Conservation (phyloP, 1,140 invertebrate genomes). For the Cataglyphis hispanica region DNA sequence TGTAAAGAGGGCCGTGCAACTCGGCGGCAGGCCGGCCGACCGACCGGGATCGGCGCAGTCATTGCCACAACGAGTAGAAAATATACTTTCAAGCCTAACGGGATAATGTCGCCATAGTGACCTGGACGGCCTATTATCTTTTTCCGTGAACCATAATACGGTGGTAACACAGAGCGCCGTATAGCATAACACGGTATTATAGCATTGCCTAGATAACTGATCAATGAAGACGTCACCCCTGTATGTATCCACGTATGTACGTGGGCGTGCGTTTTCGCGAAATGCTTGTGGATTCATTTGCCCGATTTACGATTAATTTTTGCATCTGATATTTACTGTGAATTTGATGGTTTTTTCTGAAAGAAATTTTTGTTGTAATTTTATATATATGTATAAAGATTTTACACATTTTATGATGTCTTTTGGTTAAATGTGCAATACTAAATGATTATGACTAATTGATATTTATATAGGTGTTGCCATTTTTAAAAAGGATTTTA, state of each 20-base stretch:
- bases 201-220: constrained; percentile 53
- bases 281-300: neutral
- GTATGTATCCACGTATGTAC: neutral
- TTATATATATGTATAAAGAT: too few relatives aligned
- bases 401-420: too few relatives aligned
- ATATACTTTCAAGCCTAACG: constrained; percentile 78
- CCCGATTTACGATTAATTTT: neutral
- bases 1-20: constrained; percentile 44
- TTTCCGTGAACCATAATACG: constrained; percentile 69
- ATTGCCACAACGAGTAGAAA: constrained; percentile 76
- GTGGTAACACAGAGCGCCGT: constrained; percentile 13
- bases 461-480: neutral
- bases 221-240: constrained; percentile 17
- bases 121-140: constrained; percentile 75
- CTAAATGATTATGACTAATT: neutral
- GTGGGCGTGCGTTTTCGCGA: neutral
- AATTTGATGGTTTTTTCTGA: neutral
- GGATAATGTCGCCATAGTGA: constrained; percentile 79
- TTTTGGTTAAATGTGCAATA: neutral
- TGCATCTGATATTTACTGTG: neutral
- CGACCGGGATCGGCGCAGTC: constrained; percentile 59
- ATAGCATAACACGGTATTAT: constrained; percentile 51
- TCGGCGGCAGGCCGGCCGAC: constrained; percentile 20
- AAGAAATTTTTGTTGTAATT: neutral
- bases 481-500: neutral